phyloP scores from a whole-genome alignment of 2,113 vertebrate species.

The Hiodon alosoides region DNA sequence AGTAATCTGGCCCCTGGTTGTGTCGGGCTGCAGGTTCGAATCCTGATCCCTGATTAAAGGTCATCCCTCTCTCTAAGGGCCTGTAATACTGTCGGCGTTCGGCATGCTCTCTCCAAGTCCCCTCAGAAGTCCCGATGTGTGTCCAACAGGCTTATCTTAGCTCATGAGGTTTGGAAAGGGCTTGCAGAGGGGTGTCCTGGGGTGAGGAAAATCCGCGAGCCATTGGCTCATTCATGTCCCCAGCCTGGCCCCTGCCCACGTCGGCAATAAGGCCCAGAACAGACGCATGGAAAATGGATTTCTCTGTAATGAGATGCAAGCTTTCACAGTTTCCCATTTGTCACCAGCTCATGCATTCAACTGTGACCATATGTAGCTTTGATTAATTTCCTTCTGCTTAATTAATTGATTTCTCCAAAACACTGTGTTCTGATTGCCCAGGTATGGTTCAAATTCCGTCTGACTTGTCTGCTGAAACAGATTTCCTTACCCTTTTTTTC shows the following conservation, averaged over 20 bases:
- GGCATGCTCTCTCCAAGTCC: slow-evolving; percentile 46
- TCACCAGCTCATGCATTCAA: neutral
- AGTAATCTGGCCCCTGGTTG: slow-evolving; percentile 39
- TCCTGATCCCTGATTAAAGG: slow-evolving; percentile 67
- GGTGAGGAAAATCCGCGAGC: slow-evolving; percentile 23
- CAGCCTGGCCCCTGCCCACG: neutral
- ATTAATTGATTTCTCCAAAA: neutral
- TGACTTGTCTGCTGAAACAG: neutral
- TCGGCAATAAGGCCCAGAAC: neutral
- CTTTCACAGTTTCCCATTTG: neutral
- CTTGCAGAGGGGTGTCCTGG: slow-evolving; percentile 53
- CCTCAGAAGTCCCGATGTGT: slow-evolving; percentile 56
- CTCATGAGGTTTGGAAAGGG: slow-evolving; percentile 53
- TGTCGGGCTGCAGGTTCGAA: slow-evolving; percentile 50
- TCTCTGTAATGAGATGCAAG: slow-evolving; percentile 5
- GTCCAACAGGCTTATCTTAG: slow-evolving; percentile 69
- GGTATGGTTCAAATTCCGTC: neutral
- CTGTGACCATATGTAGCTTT: neutral
- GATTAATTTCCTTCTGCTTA: neutral
- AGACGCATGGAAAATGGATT: slow-evolving; percentile 12
- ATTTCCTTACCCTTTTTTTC: neutral
- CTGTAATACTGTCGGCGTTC: slow-evolving; percentile 56
- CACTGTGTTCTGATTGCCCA: neutral
- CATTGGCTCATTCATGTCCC: neutral
- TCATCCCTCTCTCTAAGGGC: slow-evolving; percentile 57